Base-by-base conservation (phyloP, 53 echinoderm and acorn worm species). In the Holothuria leucospilota region DNA sequence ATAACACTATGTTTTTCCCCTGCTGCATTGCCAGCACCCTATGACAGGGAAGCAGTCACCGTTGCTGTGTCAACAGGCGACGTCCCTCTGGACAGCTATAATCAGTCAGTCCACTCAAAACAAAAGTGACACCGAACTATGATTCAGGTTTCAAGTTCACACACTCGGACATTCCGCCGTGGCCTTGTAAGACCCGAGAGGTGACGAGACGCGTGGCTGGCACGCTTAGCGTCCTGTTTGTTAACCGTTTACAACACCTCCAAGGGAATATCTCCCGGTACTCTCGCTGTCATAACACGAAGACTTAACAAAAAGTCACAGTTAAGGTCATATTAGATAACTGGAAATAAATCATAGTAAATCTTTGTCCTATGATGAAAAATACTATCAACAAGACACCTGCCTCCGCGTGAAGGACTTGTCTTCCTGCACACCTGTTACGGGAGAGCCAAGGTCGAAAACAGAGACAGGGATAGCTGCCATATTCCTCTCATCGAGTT, bases 251-350 rank as follows among this genome's bases (percentile, higher is more conserved):
- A 11, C 34, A 39, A 30, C 34, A 70, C 70, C 70, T 70, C 70
- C 28, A 29, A 70, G 51, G n/a, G 25, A 23, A 41, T 49, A 51
- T 46, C 27, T 39, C 39, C 53, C 38, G 10, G 49, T 56, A 2
- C 56, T 56, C 15, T 75, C 75, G 27, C 75, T 75, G 75, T 75
- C 75, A 75, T 51, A 75, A 75, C 75, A 75, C 75, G 39, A 23
- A 41, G 56, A 56, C 75, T 13, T 75, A 27, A 26, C 26, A 75
- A 75, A 27, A 25, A 75, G 75, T 75, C 75, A 75, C 10, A 51
- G 75, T 52, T 75, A 75, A 75, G 75, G 75, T 75, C 75, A 75
- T 51, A 52, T 75, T 75, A 75, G 75, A 52, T 75, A 75, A 75
- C 75, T 27, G 27, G 26, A 52, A 51, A 75, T 75, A 75, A 75